These are phyloP conservation scores for Bugula neritina DNA, from an alignment of 2,888 invertebrate genomes.

Conservation along the genomic window DNA sequence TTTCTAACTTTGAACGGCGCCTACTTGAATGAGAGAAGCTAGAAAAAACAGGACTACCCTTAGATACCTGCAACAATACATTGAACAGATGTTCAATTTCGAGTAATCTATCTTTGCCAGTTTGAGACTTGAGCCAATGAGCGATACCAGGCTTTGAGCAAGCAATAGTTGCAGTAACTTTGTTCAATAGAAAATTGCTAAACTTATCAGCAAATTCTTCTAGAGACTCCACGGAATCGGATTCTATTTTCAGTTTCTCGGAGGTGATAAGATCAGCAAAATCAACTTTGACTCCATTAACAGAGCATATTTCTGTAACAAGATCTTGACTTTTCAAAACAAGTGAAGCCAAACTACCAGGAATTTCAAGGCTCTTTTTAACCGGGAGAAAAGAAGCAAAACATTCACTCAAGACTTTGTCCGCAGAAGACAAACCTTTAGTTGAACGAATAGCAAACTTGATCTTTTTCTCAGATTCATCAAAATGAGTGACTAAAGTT, in stretches of 20 bases:
- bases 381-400: background rate
- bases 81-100: background rate
- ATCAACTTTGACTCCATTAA: background rate
- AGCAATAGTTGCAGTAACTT: background rate
- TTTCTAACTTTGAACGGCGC: background rate
- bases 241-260: background rate
- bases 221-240: background rate
- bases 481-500: background rate
- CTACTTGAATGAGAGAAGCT: background rate
- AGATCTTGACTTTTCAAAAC: background rate
- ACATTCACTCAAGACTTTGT: background rate
- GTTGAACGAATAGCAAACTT: background rate
- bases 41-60: background rate
- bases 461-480: background rate
- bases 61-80: background rate
- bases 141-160: background rate
- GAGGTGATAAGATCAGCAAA: background rate
- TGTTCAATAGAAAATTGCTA: background rate
- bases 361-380: background rate
- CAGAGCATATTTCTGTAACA: background rate
- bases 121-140: background rate
- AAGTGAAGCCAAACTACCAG: background rate
- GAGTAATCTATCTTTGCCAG: background rate
- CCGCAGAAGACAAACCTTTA: background rate
- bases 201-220: background rate